A percentile compares a stretch with the other conserved stretches of the same genome.
Evolutionary conservation across 2,888 invertebrate genomes (phyloP).

Genomic region (Thereva unica): DNA sequence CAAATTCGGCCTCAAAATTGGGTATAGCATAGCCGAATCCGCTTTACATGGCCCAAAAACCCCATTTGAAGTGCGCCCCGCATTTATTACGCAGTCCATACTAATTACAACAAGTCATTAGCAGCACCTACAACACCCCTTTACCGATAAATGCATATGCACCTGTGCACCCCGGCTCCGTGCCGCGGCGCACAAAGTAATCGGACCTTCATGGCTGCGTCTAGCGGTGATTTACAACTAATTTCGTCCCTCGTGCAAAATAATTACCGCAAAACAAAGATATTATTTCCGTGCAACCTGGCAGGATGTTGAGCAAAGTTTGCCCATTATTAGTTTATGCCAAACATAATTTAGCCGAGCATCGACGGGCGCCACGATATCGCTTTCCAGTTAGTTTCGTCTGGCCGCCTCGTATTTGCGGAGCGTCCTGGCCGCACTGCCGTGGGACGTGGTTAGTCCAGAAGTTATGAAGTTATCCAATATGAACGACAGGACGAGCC

Average conservation of each 20-base stretch:
- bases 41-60: no score
- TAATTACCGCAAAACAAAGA: constrained; percentile 30
- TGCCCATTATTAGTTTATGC: constrained; percentile 32
- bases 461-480: constrained; percentile 23
- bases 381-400: constrained; percentile 29
- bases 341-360: constrained; percentile 29
- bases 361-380: constrained; percentile 21
- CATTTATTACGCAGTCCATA: no score
- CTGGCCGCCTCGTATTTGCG: constrained; percentile 2
- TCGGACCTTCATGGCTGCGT: constrained; percentile 26
- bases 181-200: constrained; percentile 10
- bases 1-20: no score
- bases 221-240: constrained; percentile 40
- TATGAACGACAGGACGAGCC: constrained; percentile 18
- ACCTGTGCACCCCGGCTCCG: neutral
- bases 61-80: no score
- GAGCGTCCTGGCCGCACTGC: no score
- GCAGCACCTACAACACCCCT: neutral
- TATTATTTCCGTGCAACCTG: constrained; percentile 19
- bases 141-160: neutral
- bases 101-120: neutral
- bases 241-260: constrained; percentile 26
- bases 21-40: no score
- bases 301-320: constrained; percentile 28
- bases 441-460: neutral